These are phyloP conservation scores for Orbicella faveolata DNA, from an alignment of 64 coral and sea anemone genomes.

Conservation along the genomic window DNA sequence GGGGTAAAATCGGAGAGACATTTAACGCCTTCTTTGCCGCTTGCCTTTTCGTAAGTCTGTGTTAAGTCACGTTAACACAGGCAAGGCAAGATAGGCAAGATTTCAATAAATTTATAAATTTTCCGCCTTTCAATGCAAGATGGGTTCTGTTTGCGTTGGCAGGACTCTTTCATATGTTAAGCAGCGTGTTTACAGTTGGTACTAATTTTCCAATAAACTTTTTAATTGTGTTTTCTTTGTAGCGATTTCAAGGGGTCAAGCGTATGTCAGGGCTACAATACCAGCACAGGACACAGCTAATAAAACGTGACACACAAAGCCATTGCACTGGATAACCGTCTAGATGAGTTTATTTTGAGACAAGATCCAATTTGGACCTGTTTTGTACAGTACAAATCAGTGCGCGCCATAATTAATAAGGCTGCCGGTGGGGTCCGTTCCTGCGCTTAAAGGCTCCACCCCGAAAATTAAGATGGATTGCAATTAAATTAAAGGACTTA, in stretches of 20 bases:
- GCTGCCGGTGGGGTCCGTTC: constrained; percentile 35
- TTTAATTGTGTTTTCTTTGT: constrained; percentile 14
- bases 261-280: background rate
- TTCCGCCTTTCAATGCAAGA: background rate
- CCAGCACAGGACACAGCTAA: background rate
- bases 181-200: background rate
- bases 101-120: background rate
- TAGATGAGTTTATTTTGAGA: background rate
- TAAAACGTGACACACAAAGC: background rate
- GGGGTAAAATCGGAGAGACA: background rate
- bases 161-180: background rate
- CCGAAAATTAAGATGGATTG: constrained; percentile 43
- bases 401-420: constrained; percentile 4
- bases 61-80: background rate
- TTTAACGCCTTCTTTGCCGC: background rate
- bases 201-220: constrained; percentile 27
- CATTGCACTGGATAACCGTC: background rate
- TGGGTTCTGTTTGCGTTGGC: background rate
- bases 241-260: background rate
- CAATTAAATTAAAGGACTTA: constrained; percentile 28
- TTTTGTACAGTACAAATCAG: constrained; percentile 35
- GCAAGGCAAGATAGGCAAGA: too few relatives aligned
- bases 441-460: background rate
- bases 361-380: constrained; percentile 15
- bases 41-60: background rate